phyloP scores from a whole-genome alignment of 1,140 invertebrate genomes.

The Hylaeus volcanicus region DNA sequence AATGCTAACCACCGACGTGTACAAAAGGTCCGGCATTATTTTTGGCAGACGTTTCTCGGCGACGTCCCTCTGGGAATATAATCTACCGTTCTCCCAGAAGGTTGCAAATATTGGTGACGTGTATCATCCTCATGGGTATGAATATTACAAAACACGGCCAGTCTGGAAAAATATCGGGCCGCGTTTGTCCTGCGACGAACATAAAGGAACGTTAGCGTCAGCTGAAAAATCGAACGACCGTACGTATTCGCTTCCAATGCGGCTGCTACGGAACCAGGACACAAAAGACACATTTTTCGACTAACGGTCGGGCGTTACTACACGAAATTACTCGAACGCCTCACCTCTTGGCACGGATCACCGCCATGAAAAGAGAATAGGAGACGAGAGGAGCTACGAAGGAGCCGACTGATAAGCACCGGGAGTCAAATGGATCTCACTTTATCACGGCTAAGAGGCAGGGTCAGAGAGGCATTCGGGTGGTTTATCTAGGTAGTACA shows the following conservation, averaged over 20 bases:
- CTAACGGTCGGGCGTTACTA: slow-evolving; percentile 5
- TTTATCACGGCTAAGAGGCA: slow-evolving; percentile 51
- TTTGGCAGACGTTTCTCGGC: neutral
- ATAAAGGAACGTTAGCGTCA: slow-evolving; percentile 3
- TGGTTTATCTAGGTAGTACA: slow-evolving; percentile 56
- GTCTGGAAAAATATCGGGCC: slow-evolving; percentile 1
- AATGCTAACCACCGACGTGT: too few species aligned
- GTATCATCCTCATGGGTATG: slow-evolving; percentile 5
- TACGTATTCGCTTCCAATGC: neutral
- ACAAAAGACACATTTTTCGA: slow-evolving; percentile 14
- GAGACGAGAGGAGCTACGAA: too few species aligned
- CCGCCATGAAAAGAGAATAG: neutral
- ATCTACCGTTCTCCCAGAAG: neutral
- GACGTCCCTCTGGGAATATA: neutral
- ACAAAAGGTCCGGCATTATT: slow-evolving; percentile 11
- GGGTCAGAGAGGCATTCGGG: slow-evolving; percentile 21
- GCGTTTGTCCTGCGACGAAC: slow-evolving; percentile 4
- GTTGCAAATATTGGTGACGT: slow-evolving; percentile 10
- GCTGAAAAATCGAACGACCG: slow-evolving; percentile 35
- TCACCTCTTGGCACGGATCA: neutral
- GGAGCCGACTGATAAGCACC: slow-evolving; percentile 49
- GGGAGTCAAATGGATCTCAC: slow-evolving; percentile 56
- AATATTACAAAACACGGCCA: slow-evolving; percentile 15
- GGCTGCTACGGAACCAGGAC: too few species aligned
- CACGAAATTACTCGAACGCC: slow-evolving; percentile 47